Evolutionary conservation across 2,797 vertebrate species (phyloP), one percentile per base, ranked within the genome.

Genomic region (Craterocephalus amniculus): DNA sequence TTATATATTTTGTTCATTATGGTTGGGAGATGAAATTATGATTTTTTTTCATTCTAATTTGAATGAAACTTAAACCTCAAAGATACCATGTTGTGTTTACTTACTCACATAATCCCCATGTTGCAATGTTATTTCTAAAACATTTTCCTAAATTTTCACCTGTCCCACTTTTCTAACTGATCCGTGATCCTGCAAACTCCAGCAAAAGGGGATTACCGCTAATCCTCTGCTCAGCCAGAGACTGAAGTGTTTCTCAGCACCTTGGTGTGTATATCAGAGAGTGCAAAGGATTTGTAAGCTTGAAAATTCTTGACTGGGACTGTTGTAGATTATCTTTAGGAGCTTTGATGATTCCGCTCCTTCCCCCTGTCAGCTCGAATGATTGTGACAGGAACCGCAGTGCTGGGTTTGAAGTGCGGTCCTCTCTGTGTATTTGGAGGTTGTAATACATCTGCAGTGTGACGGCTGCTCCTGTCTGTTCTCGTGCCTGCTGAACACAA

Each of bases 131-230:
- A 67, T 35, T 57, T n/a, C 65, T 12, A 31, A 31, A 31, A 31
- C 29, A 31, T 10, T 40, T 43, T 43, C 20, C 14, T 43, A 18
- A 18, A 4, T 80, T 82, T 82, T 67, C 4, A 79, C 81, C 81
- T 87, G 81, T 79, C 79, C 75, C 81, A 72, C 76, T 85, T 84
- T 84, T 80, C 74, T 51, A 78, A 67, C 36, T 56, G 59, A 48
- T 80, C 71, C 80, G 59, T 51, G 61, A 83, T 78, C 84, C 61
- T 79, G 87, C 76, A 72, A 64, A 77, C 77, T 88, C 74, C 66
- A 83, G 80, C 40, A 45, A 4, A 86, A 62, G 51, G 71, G 67
- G 72, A 84, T 86, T 88, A 85, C 56, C 69, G 16, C 81, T 78
- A 78, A 83, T 79, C 82, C 76, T 68, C 69, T 75, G 40, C 57